Conservation (phyloP, 2,888 invertebrate species). For the Andricus curvator region DNA sequence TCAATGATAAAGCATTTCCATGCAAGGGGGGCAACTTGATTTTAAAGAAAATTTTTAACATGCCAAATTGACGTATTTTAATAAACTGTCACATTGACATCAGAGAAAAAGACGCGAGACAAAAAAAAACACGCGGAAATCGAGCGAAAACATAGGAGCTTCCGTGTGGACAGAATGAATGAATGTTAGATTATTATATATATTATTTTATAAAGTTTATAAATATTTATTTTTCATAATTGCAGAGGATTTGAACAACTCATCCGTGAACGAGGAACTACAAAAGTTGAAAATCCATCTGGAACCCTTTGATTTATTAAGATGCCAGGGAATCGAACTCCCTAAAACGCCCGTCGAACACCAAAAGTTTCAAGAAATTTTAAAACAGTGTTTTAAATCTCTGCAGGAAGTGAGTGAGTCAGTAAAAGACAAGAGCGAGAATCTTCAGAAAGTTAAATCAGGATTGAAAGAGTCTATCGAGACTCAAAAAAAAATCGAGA, state of each 20-base stretch:
- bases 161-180: too few species aligned
- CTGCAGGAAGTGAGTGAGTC: constrained; percentile 10
- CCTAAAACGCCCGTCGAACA: background rate
- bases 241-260: background rate
- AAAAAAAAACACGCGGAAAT: too few species aligned
- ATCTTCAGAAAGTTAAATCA: constrained; percentile 22
- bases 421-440: background rate
- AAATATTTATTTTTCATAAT: background rate
- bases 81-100: too few species aligned
- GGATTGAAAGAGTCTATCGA: constrained; percentile 10
- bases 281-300: background rate
- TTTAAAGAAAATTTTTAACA: too few species aligned
- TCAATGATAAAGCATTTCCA: too few species aligned
- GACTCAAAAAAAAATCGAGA: background rate
- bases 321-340: constrained; percentile 36
- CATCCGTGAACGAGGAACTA: background rate
- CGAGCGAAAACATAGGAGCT: too few species aligned
- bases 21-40: too few species aligned
- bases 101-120: too few species aligned
- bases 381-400: constrained; percentile 21
- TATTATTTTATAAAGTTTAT: background rate
- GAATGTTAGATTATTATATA: background rate
- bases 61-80: too few species aligned
- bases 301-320: constrained; percentile 27
- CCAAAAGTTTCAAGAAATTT: constrained; percentile 8